phyloP scores from a whole-genome alignment of 2,113 vertebrate genomes.

The Salvelinus sp. region DNA sequence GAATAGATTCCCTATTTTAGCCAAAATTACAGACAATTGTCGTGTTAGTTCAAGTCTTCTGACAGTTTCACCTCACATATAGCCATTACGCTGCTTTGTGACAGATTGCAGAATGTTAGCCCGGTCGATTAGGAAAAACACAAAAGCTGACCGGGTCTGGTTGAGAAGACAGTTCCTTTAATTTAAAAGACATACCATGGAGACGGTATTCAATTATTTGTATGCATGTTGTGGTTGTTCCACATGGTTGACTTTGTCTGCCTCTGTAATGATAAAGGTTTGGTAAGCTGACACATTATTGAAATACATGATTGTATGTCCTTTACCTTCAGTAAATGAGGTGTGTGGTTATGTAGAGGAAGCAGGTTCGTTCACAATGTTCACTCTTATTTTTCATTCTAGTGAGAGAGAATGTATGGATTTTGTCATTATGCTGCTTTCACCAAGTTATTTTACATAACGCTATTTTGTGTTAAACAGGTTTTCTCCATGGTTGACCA shows the following conservation, averaged over 20 bases:
- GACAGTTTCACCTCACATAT: too few relatives aligned
- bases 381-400: neutral
- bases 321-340: neutral
- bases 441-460: neutral
- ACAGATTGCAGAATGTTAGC: too few relatives aligned
- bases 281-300: neutral
- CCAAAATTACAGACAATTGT: too few relatives aligned
- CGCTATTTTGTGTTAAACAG: too few relatives aligned
- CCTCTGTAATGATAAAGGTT: neutral
- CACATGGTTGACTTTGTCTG: neutral
- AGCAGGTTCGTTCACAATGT: neutral
- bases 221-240: constrained; percentile 38
- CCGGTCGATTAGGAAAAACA: too few relatives aligned
- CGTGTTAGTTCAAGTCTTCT: too few relatives aligned
- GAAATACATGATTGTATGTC: constrained; percentile 15
- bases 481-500: constrained; percentile 15
- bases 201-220: constrained; percentile 44
- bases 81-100: too few relatives aligned
- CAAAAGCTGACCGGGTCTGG: too few relatives aligned
- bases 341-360: constrained; percentile 8
- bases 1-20: too few relatives aligned
- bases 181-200: constrained; percentile 40
- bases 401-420: neutral
- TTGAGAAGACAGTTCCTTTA: constrained; percentile 4
- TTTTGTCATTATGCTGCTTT: neutral